phyloP scores from a whole-genome alignment of 2,113 vertebrate species.

The Pomatorhinus ruficollis region DNA sequence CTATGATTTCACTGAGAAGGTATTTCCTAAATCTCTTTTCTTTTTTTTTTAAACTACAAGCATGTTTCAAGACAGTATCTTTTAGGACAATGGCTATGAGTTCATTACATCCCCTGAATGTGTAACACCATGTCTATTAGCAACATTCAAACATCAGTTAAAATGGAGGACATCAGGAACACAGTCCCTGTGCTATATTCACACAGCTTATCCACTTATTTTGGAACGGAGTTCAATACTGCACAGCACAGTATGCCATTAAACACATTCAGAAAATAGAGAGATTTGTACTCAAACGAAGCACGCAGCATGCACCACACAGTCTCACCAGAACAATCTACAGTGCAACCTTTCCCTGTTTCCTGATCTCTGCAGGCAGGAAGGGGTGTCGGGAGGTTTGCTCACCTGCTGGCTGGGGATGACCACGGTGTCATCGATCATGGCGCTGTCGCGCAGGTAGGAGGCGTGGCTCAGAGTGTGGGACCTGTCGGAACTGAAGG shows the following conservation, averaged over 20 bases:
- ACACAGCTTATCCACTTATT: background rate
- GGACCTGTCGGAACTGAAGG: slow-evolving; percentile 94
- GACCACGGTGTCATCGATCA: slow-evolving; percentile 87
- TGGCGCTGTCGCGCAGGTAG: slow-evolving; percentile 84
- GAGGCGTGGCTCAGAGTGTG: slow-evolving; percentile 90
- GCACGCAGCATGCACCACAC: fast-evolving
- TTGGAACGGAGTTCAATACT: background rate
- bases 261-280: background rate
- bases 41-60: background rate
- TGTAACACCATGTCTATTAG: background rate
- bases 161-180: background rate
- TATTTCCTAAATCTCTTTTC: background rate
- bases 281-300: background rate
- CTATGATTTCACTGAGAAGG: background rate
- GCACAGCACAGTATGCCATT: background rate
- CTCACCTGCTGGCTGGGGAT: slow-evolving; percentile 88
- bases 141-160: background rate
- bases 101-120: background rate
- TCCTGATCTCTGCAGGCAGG: background rate
- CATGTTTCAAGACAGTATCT: background rate
- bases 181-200: background rate
- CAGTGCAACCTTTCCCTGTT: background rate
- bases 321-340: background rate
- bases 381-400: background rate
- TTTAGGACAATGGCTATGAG: background rate